Percentiles rank a stretch among this genome's conserved stretches.
Evolutionary conservation across 2,113 vertebrate genomes (phyloP).

Genomic region (Lipotes vexillifer): DNA sequence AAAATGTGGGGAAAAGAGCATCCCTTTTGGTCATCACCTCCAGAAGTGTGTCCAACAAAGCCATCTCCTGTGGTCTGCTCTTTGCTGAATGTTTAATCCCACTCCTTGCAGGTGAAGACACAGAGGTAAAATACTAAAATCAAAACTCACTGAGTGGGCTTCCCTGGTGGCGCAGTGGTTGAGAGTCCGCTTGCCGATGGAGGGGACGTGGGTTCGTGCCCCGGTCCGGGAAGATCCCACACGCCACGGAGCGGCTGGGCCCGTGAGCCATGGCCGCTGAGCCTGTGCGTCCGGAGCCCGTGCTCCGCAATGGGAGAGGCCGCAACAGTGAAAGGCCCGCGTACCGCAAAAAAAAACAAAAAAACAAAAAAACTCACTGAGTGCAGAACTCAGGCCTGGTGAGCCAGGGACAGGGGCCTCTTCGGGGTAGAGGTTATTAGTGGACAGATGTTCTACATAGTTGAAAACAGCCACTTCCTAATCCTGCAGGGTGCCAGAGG

Average conservation of each 20-base stretch:
- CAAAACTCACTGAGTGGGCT: not conserved
- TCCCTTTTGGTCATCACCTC: not conserved
- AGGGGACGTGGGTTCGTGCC: too few species aligned
- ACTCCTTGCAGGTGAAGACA: not conserved
- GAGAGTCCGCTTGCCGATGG: too few species aligned
- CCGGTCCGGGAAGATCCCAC: too few species aligned
- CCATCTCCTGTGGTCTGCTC: not conserved
- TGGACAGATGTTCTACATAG: not conserved
- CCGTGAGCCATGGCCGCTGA: too few species aligned
- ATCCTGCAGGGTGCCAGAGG: not conserved
- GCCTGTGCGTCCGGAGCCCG: too few species aligned
- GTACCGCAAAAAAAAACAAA: too few species aligned
- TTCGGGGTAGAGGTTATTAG: fast-evolving
- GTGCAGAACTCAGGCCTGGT: not conserved
- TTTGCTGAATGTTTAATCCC: not conserved
- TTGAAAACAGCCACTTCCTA: not conserved
- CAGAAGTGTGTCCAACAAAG: not conserved
- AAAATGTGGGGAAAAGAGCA: not conserved
- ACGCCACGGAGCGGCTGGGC: too few species aligned
- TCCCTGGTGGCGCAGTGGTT: too few species aligned
- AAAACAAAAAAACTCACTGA: fast-evolving
- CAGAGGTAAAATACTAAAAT: not conserved
- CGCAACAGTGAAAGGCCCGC: too few species aligned
- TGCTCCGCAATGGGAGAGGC: too few species aligned
- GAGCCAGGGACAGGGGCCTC: not conserved